Evolutionary conservation across 2,113 vertebrate species (phyloP).

Genomic region (Rhipidura dahli): DNA sequence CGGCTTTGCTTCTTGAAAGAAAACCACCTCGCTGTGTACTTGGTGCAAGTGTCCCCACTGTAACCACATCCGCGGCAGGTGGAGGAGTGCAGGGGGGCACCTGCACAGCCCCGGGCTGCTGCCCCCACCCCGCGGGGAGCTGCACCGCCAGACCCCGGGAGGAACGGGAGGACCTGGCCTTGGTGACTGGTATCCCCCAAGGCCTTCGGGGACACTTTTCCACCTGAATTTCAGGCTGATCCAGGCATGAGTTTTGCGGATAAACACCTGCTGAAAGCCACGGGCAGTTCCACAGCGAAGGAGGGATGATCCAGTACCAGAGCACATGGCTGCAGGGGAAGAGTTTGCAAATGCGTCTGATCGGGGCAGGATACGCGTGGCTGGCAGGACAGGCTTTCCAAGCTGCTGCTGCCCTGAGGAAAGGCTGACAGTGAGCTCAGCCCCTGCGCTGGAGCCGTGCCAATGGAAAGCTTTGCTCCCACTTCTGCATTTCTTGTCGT

Average conservation of each 20-base stretch:
- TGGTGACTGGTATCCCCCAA: not conserved
- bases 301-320: not conserved
- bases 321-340: not conserved
- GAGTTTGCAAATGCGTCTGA: not conserved
- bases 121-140: accelerated
- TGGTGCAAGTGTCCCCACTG: not conserved
- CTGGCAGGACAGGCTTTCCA: not conserved
- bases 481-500: not conserved
- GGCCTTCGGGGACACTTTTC: not conserved
- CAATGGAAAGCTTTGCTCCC: slow-evolving; percentile 19
- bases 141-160: accelerated
- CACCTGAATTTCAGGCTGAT: not conserved
- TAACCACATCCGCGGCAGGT: slow-evolving; percentile 33
- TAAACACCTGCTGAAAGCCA: not conserved
- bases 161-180: too few species aligned
- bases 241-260: not conserved
- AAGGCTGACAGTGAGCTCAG: not conserved
- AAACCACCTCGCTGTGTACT: not conserved
- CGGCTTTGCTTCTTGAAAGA: not conserved
- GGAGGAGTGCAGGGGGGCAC: not conserved
- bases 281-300: not conserved
- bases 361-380: not conserved
- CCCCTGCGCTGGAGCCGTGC: not conserved
- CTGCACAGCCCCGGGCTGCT: not conserved
- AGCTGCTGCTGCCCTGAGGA: not conserved